Evolutionary conservation across 1,140 invertebrate species (phyloP).

Genomic region (Drosophila auraria): DNA sequence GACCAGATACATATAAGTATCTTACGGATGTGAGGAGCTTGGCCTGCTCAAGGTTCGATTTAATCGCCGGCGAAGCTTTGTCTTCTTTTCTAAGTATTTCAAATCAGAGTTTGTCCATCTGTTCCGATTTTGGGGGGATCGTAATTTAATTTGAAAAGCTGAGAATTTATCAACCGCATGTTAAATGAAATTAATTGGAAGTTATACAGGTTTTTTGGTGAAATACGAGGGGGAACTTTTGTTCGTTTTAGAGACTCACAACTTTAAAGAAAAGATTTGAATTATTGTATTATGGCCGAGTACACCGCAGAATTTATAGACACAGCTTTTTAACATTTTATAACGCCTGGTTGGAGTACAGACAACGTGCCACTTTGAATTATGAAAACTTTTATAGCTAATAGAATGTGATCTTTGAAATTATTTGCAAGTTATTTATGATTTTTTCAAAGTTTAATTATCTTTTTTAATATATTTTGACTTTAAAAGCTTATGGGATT

Average conservation of each 20-base stretch:
- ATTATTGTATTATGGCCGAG: conserved; percentile 22
- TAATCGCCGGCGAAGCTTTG: conserved; percentile 6
- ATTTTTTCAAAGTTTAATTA: no score
- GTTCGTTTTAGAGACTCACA: conserved; percentile 9
- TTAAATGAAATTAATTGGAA: conserved; percentile 52
- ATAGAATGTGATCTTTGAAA: neutral
- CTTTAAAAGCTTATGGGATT: no score
- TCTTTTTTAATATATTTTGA: neutral
- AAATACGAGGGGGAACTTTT: conserved; percentile 4
- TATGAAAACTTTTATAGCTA: neutral
- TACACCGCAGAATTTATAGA: conserved; percentile 12
- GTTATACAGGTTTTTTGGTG: conserved; percentile 51
- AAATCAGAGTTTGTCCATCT: neutral
- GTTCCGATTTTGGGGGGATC: neutral
- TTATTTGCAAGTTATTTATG: neutral
- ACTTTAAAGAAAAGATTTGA: conserved; percentile 8
- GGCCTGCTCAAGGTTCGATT: conserved; percentile 27
- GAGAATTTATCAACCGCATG: conserved; percentile 28
- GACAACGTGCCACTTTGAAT: conserved; percentile 14
- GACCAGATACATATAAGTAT: conserved; percentile 23
- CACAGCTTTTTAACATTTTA: conserved; percentile 15
- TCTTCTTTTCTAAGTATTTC: conserved; percentile 5
- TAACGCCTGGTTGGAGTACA: conserved; percentile 8
- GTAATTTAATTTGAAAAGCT: conserved; percentile 19
- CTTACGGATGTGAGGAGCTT: conserved; percentile 23